A percentile compares a stretch with the other conserved stretches of the same genome.
phyloP scores from a whole-genome alignment of 2,113 vertebrate genomes.

The Haemorhous mexicanus region DNA sequence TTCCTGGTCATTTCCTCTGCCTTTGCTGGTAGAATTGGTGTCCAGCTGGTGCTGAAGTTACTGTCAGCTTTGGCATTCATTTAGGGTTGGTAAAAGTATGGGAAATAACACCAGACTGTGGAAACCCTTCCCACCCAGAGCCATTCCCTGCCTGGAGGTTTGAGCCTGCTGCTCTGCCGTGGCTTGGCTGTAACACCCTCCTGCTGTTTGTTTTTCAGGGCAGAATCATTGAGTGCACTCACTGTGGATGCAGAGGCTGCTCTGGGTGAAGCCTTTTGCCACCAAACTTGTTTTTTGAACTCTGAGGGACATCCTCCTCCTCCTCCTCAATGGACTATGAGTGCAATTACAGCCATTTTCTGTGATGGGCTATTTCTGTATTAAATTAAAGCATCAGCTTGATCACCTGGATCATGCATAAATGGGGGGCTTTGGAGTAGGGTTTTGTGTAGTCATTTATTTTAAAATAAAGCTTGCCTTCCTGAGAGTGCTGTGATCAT shows the following conservation, averaged over 20 bases:
- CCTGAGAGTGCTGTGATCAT: neutral
- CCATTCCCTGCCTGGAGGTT: neutral
- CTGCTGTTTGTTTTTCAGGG: slow-evolving; percentile 77
- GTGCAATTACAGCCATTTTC: neutral
- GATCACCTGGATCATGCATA: neutral
- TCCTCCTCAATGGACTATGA: neutral
- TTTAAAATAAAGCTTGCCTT: slow-evolving; percentile 62
- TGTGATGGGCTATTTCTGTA: neutral
- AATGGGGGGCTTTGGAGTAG: neutral
- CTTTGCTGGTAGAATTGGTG: neutral
- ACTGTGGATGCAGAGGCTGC: slow-evolving; percentile 96
- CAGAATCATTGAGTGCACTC: slow-evolving; percentile 96
- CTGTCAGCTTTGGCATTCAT: neutral
- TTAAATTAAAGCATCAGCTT: neutral
- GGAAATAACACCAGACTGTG: neutral
- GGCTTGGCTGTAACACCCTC: neutral
- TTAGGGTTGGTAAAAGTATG: neutral
- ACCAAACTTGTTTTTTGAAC: neutral
- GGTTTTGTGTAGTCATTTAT: slow-evolving; percentile 13
- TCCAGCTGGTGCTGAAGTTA: neutral
- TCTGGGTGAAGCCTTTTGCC: slow-evolving; percentile 79
- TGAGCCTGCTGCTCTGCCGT: neutral
- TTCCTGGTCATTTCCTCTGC: neutral
- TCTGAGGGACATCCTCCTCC: neutral
- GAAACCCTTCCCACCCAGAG: neutral